Base-by-base conservation (phyloP, 64 coral and sea anemone species). In the Montipora cactus region DNA sequence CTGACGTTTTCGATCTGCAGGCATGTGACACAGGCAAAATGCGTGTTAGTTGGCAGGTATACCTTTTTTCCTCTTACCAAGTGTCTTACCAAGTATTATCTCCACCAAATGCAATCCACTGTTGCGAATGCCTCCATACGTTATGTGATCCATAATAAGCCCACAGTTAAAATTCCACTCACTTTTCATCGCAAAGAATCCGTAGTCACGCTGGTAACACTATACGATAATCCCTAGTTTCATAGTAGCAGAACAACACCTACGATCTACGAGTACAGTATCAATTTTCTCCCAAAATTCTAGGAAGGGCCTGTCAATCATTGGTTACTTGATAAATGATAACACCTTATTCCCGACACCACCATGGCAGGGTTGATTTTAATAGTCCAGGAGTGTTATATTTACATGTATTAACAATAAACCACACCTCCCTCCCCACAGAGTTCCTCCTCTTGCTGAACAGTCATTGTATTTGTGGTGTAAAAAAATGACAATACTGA, bases 221-320 rank as follows among this genome's bases (percentile, higher is more conserved):
- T 67, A 67, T 67, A 67, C 15, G 64, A 67, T 67, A 67, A 67
- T 67, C 64, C 64, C 64, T 67, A 67, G 64, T 67, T 67, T 67
- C 64, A 19, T 67, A 67, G 64, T 67, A 15, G 18, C 18, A 67
- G 64, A 57, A 57, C 53, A 67, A 67, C 64, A 67, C 64, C 64
- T 67, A 67, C 64, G 18, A 67, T 67, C 64, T 18, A 67, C 18
- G 64, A 67, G 64, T 67, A 18, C 64, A 67, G 64, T 18, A 67
- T 67, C 64, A 67, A 67, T 67, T 6, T 67, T 67, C 64, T 67
- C 64, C 64, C 64, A 13, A 67, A 67, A 15, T 20, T 20, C 64
- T 19, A 67, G 64, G 18, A 67, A 67, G 64, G 64, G 15, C 64
- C 64, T 67, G 64, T 67, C 64, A 67, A 19, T 67, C 64, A 67